Evolutionary conservation across 1,140 invertebrate species (phyloP).

Genomic region (Bactericera cockerelli): DNA sequence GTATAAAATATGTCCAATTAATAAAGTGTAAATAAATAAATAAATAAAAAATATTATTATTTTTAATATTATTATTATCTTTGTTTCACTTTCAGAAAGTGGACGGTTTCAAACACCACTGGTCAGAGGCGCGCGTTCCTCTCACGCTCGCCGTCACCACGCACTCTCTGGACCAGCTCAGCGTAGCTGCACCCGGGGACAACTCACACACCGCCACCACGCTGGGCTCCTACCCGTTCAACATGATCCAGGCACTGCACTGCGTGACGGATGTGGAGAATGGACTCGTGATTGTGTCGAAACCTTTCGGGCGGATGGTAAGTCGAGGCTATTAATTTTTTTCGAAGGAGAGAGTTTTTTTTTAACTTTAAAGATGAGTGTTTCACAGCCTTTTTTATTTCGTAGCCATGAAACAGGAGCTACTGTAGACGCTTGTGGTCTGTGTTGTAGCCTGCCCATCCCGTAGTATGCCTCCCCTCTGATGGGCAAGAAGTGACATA

Average conservation of each 20-base stretch:
- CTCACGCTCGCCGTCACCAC: constrained; percentile 78
- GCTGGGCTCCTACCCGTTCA: constrained; percentile 78
- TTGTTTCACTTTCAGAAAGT: constrained; percentile 67
- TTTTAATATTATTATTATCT: background rate
- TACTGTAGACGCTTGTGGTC: no score
- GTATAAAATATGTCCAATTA: no score
- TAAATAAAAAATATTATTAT: no score
- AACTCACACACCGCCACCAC: constrained; percentile 29
- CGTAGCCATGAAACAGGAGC: no score
- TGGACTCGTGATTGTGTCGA: constrained; percentile 77
- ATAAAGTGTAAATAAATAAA: no score
- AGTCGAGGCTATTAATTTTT: no score
- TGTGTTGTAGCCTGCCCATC: no score
- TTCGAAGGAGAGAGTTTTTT: no score
- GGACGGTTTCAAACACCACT: constrained; percentile 86
- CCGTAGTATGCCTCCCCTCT: no score
- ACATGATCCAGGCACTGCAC: constrained; percentile 71
- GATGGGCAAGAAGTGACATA: no score
- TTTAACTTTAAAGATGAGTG: no score
- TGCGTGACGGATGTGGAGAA: constrained; percentile 48
- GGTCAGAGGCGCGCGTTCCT: constrained; percentile 79
- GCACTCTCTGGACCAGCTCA: constrained; percentile 76
- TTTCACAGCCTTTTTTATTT: no score
- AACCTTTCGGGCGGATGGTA: constrained; percentile 63
- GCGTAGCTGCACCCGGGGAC: constrained; percentile 46